A percentile compares a stretch with the other conserved stretches of the same genome.
These are phyloP conservation scores for Dryoscopus gambensis DNA, from an alignment of 2,113 vertebrate genomes.

Conservation along the genomic window DNA sequence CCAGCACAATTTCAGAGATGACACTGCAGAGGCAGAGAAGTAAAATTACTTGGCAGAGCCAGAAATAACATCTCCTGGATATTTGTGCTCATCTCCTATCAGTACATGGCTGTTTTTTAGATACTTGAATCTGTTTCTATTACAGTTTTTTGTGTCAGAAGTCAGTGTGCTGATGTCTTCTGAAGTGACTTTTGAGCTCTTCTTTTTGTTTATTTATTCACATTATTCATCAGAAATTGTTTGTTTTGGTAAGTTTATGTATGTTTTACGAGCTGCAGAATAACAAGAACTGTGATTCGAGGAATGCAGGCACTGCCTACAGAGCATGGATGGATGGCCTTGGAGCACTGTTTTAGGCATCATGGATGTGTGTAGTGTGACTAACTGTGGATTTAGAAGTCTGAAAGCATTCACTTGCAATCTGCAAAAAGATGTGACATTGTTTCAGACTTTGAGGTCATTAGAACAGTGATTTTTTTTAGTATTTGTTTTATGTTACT, in stretches of 20 bases:
- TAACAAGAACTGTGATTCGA: background rate
- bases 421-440: rapidly evolving
- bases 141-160: background rate
- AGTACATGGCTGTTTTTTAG: background rate
- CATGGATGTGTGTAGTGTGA: background rate
- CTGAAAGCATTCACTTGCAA: background rate
- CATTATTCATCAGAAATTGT: background rate
- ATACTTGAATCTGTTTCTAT: background rate
- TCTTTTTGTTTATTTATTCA: background rate
- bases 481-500: background rate
- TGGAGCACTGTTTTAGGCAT: background rate
- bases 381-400: background rate
- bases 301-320: background rate
- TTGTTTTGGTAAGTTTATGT: background rate
- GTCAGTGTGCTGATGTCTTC: background rate
- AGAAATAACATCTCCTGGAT: background rate
- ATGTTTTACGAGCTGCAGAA: background rate
- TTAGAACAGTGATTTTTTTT: background rate
- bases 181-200: background rate
- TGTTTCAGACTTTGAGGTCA: background rate
- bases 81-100: background rate
- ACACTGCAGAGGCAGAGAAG: background rate
- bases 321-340: background rate
- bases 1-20: background rate
- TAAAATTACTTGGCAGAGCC: background rate